Conservation (phyloP, 2,888 invertebrate species). For the Bedellia somnulentella region DNA sequence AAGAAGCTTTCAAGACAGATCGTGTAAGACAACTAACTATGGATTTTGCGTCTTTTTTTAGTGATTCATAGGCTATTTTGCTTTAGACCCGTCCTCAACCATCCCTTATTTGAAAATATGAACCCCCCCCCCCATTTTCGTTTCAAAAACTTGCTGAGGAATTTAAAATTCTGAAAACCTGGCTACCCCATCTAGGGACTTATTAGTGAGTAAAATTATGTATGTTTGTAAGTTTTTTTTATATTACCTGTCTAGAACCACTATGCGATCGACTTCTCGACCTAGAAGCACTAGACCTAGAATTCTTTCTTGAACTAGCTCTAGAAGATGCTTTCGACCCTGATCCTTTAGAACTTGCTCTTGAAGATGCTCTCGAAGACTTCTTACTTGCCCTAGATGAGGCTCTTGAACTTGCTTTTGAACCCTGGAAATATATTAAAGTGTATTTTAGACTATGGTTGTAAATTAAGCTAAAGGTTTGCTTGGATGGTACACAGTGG, state of each 20-base stretch:
- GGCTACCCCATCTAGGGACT: too few species aligned
- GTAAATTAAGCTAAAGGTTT: too few species aligned
- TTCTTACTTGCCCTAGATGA: slow-evolving; percentile 21
- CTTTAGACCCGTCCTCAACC: too few species aligned
- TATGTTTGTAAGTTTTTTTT: background rate
- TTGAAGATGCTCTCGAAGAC: slow-evolving; percentile 21
- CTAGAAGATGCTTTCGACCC: slow-evolving; percentile 32
- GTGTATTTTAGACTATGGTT: too few species aligned
- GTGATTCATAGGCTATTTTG: too few species aligned
- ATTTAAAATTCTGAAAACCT: too few species aligned
- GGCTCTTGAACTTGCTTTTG: slow-evolving; percentile 33
- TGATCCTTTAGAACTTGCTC: slow-evolving; percentile 25
- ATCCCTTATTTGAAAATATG: too few species aligned
- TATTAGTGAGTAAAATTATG: background rate
- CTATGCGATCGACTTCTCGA: slow-evolving; percentile 40
- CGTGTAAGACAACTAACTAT: too few species aligned
- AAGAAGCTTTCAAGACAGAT: background rate
- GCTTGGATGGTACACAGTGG: too few species aligned
- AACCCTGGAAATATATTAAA: slow-evolving; percentile 26
- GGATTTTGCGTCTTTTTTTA: too few species aligned
- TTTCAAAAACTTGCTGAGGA: too few species aligned
- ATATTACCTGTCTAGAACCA: slow-evolving; percentile 33
- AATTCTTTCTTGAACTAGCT: slow-evolving; percentile 28
- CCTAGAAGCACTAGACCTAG: slow-evolving; percentile 29
- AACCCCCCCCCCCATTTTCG: too few species aligned